Base-by-base conservation (phyloP, 2,113 vertebrate genomes). In the Merops nubicus region DNA sequence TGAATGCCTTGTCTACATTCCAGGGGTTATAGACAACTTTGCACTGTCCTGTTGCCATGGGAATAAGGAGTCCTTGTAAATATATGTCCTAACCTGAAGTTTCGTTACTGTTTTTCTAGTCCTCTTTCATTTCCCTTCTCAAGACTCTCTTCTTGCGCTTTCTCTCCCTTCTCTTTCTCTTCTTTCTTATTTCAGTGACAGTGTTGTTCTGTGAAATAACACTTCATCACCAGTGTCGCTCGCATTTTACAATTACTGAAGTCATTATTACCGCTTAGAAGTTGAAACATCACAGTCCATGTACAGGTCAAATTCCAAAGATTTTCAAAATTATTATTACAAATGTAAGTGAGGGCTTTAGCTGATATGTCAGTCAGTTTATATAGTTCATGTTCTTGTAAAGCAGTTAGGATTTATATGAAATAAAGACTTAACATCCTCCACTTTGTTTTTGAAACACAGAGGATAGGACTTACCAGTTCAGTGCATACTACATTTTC, bases 271-370 rank as follows among this genome's bases (percentile, higher is more conserved):
- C 88, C 3, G 12, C 68, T 88, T 50, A 93, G 85, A 90, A 88
- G 75, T 80, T 93, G 88, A 96, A 92, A 91, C 74, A 96, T 80
- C 69, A 67, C 53, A 89, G 76, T 96, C 57, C 82, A 95, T 91
- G 96, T 96, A 59, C 56, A 87, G 93, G 73, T 62, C 77, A 89
- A 94, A 86, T 93, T 94, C 25, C 82, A 93, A 94, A 92, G 86
- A n/a, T 88, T 97, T 96, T 94, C 89, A 95, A 69, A 96, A 94
- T 77, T 94, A 29, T 70, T 63, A 67, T 13, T 80, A 50, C 17
- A 43, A 25, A 31, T 94, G 60, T 91, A 69, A 89, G 90, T 43
- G 21, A 88, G 23, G 18, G 22, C 62, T 97, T 93, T 86, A 94
- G 69, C 89, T 78, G 69, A 70, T 43, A 84, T 23, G 23, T 65